Evolutionary conservation across 2,113 vertebrate genomes (phyloP).

Genomic region (Seriola quinqueradiata): DNA sequence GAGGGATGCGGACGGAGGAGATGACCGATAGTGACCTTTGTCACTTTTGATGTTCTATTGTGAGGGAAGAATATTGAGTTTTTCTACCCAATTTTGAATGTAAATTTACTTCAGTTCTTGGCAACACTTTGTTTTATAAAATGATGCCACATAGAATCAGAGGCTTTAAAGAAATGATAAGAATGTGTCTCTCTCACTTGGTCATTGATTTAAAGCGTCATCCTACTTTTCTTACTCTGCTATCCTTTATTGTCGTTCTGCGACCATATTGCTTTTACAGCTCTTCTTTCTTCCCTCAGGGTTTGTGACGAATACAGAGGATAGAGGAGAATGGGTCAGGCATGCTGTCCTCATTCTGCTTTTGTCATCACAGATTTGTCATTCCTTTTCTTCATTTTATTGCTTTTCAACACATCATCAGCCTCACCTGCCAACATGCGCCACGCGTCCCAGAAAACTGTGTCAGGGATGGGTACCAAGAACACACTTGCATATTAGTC

Average conservation of each 20-base stretch:
- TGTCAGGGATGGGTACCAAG: slow-evolving; percentile 32
- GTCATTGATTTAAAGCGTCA: neutral
- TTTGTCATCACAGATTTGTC: slow-evolving; percentile 64
- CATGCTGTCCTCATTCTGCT: slow-evolving; percentile 56
- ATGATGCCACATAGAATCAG: neutral
- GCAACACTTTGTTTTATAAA: neutral
- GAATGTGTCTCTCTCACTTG: neutral
- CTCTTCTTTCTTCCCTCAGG: neutral
- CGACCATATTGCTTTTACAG: neutral
- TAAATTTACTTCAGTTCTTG: neutral
- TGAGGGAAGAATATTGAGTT: neutral
- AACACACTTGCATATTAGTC: slow-evolving; percentile 12
- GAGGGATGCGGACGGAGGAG: too few species aligned
- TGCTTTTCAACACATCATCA: slow-evolving; percentile 69
- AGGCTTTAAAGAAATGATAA: neutral
- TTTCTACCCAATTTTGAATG: neutral
- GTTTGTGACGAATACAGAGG: slow-evolving; percentile 25
- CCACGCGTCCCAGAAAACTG: slow-evolving; percentile 48
- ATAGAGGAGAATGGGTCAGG: slow-evolving; percentile 25
- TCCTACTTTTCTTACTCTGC: slow-evolving; percentile 13
- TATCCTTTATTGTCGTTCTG: neutral
- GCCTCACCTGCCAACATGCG: slow-evolving; percentile 54
- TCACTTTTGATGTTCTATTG: too few species aligned
- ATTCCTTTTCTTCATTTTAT: slow-evolving; percentile 52
- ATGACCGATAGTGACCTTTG: too few species aligned